A percentile compares a stretch with the other conserved stretches of the same genome.
Conservation (phyloP, 1,140 invertebrate genomes). For the Amyelois transitella region DNA sequence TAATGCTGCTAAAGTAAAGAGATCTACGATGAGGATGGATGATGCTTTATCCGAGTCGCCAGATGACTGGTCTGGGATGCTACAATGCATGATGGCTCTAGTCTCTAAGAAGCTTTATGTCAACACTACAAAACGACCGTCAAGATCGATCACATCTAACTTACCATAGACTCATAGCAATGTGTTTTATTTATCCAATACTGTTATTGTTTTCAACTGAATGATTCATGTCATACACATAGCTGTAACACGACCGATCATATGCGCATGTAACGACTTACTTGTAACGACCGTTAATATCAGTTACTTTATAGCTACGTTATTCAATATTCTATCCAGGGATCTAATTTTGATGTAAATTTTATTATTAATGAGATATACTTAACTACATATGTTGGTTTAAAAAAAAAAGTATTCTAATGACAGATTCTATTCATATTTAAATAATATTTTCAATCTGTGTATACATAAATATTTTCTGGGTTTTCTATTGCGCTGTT, state of each 20-base stretch:
- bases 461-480: too few relatives aligned
- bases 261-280: background rate
- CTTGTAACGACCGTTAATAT: background rate
- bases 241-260: conserved; percentile 36
- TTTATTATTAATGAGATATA: background rate
- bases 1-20: conserved; percentile 32
- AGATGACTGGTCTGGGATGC: conserved; percentile 35
- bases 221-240: conserved; percentile 42
- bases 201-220: conserved; percentile 42
- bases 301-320: background rate
- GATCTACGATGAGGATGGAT: conserved; percentile 48
- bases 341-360: background rate
- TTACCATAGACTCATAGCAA: conserved; percentile 57
- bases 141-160: conserved; percentile 49
- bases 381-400: too few relatives aligned
- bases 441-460: too few relatives aligned
- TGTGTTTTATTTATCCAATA: conserved; percentile 52
- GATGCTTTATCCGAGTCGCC: conserved; percentile 29
- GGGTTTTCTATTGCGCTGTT: too few relatives aligned
- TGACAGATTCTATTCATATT: too few relatives aligned
- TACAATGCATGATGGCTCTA: conserved; percentile 58
- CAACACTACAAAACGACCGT: conserved; percentile 47
- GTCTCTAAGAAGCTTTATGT: conserved; percentile 56
- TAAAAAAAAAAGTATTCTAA: too few relatives aligned
- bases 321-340: background rate